Percentiles rank a stretch among this genome's conserved stretches.
These are phyloP conservation scores for Saccostrea cuccullata DNA, from an alignment of 1,140 invertebrate species.

Conservation along the genomic window DNA sequence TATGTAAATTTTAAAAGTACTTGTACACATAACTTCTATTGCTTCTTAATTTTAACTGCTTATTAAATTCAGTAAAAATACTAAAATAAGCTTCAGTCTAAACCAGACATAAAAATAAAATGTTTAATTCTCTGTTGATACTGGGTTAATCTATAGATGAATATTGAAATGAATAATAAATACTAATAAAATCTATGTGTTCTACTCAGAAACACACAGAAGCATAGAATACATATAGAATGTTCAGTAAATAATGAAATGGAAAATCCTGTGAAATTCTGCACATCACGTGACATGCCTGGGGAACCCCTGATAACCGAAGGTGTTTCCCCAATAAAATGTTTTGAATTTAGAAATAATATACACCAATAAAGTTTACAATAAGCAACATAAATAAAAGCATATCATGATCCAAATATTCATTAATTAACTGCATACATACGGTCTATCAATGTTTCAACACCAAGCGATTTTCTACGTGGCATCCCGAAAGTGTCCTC, in stretches of 20 bases:
- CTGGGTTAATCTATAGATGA: no score
- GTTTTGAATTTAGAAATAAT: neutral
- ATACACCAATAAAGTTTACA: neutral
- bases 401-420: neutral
- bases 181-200: no score
- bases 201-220: no score
- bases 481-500: constrained; percentile 44
- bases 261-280: constrained; percentile 12
- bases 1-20: neutral
- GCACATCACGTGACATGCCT: constrained; percentile 12
- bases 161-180: no score
- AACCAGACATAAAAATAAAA: no score
- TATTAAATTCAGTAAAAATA: no score
- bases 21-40: no score
- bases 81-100: no score
- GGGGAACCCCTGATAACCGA: constrained; percentile 41
- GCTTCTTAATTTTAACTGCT: no score
- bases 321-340: constrained; percentile 40
- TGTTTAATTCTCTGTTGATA: no score
- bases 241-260: no score
- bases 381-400: neutral
- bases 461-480: constrained; percentile 37
- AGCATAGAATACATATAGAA: no score
- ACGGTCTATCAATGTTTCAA: constrained; percentile 1
- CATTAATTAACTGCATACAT: neutral